These are phyloP conservation scores for Telenomus remus DNA, from an alignment of 1,140 invertebrate species.

Conservation along the genomic window DNA sequence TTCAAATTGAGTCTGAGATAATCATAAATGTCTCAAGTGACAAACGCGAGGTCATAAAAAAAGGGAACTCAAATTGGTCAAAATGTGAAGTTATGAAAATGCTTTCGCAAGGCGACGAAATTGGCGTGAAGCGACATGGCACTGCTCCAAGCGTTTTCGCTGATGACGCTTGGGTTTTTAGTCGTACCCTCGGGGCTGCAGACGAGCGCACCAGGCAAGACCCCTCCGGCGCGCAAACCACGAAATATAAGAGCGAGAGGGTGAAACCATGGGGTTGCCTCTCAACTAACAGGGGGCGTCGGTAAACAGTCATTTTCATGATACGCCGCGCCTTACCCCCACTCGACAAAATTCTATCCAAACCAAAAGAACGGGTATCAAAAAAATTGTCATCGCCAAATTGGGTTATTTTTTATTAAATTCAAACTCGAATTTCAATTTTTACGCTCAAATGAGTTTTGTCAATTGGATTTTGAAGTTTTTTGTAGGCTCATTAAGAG, in stretches of 20 bases:
- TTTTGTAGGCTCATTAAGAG: no score
- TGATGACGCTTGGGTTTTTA: conserved; percentile 39
- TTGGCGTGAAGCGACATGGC: conserved; percentile 44
- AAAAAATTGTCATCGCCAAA: not conserved
- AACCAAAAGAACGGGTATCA: not conserved
- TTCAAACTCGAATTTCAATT: no score
- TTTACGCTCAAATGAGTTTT: no score
- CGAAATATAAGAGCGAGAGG: conserved; percentile 25
- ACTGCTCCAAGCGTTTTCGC: conserved; percentile 40
- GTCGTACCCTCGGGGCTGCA: conserved; percentile 44
- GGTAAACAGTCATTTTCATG: conserved; percentile 64
- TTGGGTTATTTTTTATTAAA: no score
- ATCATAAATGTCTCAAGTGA: no score
- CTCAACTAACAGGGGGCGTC: conserved; percentile 48
- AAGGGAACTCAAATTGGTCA: conserved; percentile 20
- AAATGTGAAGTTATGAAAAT: conserved; percentile 39
- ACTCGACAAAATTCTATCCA: conserved; percentile 24
- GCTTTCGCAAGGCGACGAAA: conserved; percentile 26
- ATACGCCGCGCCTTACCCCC: conserved; percentile 54
- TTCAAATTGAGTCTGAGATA: no score
- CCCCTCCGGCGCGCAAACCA: conserved; percentile 42
- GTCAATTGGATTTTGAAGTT: no score
- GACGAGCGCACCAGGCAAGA: conserved; percentile 24
- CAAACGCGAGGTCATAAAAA: not conserved
- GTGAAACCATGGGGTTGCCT: conserved; percentile 51